Evolutionary conservation across 2,797 vertebrate species (phyloP).

Genomic region (Emydoidea blandingii): DNA sequence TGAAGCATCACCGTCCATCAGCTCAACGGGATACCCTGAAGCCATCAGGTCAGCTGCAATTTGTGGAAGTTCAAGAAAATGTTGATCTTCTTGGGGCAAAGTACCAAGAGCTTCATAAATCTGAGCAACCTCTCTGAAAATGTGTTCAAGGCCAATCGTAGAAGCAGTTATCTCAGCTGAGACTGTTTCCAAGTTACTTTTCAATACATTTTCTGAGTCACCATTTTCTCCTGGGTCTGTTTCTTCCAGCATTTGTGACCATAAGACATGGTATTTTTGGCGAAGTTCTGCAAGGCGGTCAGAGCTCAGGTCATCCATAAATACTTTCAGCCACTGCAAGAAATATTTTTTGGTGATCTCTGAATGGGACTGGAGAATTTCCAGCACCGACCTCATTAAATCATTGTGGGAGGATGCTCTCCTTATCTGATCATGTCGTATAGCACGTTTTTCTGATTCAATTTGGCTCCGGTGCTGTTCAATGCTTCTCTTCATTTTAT

Average conservation of each 20-base stretch:
- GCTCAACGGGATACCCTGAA: constrained; percentile 80
- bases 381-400: constrained; percentile 60
- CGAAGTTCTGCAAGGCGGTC: constrained; percentile 52
- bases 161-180: constrained; percentile 70
- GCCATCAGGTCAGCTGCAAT: constrained; percentile 81
- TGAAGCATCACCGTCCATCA: constrained; percentile 85
- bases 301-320: constrained; percentile 62
- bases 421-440: constrained; percentile 45
- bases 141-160: constrained; percentile 80
- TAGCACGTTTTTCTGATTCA: constrained; percentile 26
- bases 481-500: constrained; percentile 60
- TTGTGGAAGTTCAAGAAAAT: constrained; percentile 68
- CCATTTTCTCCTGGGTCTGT: background rate
- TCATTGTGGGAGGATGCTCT: constrained; percentile 31
- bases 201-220: fast-evolving
- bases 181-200: constrained; percentile 61
- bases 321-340: constrained; percentile 70
- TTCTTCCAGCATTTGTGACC: constrained; percentile 62
- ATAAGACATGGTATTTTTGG: constrained; percentile 53
- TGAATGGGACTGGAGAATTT: constrained; percentile 32
- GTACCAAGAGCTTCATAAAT: constrained; percentile 81
- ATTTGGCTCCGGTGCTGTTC: constrained; percentile 69
- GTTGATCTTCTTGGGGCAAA: background rate
- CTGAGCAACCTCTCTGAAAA: constrained; percentile 83
- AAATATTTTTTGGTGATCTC: constrained; percentile 65